Conservation (phyloP, 2,888 invertebrate genomes). For the Clitarchus hookeri region DNA sequence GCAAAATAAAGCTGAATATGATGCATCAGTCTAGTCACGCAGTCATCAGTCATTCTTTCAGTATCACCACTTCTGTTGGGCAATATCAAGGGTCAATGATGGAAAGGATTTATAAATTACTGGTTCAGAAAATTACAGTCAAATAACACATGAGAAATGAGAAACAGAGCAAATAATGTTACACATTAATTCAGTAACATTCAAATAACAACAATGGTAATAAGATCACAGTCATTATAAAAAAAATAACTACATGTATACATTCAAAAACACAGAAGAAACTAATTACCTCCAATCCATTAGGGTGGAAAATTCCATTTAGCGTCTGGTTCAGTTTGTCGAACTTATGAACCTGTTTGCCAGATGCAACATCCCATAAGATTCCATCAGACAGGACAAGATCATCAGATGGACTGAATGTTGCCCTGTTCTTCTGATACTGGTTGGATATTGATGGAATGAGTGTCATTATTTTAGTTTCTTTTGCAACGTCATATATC, state of each 20-base stretch:
- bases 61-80: too few relatives aligned
- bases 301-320: constrained; percentile 96
- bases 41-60: too few relatives aligned
- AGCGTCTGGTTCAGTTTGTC: constrained; percentile 95
- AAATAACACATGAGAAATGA: too few relatives aligned
- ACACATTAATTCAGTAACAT: too few relatives aligned
- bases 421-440: constrained; percentile 92
- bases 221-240: background rate
- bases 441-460: constrained; percentile 85
- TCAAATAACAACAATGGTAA: too few relatives aligned
- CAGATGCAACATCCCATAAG: constrained; percentile 88
- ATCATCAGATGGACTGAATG: constrained; percentile 92
- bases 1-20: too few relatives aligned
- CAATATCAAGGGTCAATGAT: too few relatives aligned
- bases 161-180: too few relatives aligned
- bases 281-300: constrained; percentile 78
- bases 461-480: constrained; percentile 72
- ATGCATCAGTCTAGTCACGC: too few relatives aligned
- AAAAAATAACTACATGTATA: background rate
- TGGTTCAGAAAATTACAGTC: too few relatives aligned
- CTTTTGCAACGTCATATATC: constrained; percentile 88
- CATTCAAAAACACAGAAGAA: constrained; percentile 20
- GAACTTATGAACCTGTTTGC: constrained; percentile 92
- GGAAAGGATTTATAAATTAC: too few relatives aligned
- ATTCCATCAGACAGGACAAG: constrained; percentile 95